phyloP scores from a whole-genome alignment of 2,888 invertebrate species.

The Branchipolynoe longqiensis region DNA sequence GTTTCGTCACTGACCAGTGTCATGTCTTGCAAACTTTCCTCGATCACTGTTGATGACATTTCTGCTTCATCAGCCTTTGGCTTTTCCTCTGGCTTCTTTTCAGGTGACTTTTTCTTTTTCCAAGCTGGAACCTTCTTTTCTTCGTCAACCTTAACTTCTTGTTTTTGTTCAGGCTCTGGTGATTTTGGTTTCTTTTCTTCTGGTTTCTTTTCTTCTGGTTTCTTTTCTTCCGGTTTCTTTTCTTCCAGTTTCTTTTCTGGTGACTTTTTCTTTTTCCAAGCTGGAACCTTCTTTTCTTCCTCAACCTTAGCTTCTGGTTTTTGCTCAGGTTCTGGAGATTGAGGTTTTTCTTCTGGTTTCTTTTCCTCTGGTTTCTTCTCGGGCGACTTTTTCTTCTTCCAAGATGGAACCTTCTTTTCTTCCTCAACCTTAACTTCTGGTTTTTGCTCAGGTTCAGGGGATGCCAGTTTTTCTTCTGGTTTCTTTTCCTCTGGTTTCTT shows the following conservation, averaged over 20 bases:
- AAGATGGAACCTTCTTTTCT: neutral
- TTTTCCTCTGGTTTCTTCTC: conserved; percentile 8
- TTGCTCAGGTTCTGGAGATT: conserved; percentile 13
- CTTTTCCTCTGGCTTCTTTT: conserved; percentile 22
- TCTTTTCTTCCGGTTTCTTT: neutral
- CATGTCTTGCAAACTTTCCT: neutral
- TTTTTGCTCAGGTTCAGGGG: too few relatives aligned
- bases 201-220: neutral
- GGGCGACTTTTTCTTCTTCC: conserved; percentile 9
- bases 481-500: conserved; percentile 2
- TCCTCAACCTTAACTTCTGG: neutral
- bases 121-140: conserved; percentile 12
- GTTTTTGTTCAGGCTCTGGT: neutral
- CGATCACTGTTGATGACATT: neutral
- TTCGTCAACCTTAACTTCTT: neutral
- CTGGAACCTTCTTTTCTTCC: conserved; percentile 34
- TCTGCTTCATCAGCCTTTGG: conserved; percentile 12
- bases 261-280: too few relatives aligned
- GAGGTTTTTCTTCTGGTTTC: conserved; percentile 1
- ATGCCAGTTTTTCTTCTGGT: too few relatives aligned
- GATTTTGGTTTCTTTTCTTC: conserved; percentile 40
- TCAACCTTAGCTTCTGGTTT: neutral
- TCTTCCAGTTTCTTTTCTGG: too few relatives aligned
- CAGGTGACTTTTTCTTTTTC: neutral
- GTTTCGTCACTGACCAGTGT: neutral